Evolutionary conservation across 2,797 vertebrate genomes (phyloP).

Genomic region (Linurgus olivaceus): DNA sequence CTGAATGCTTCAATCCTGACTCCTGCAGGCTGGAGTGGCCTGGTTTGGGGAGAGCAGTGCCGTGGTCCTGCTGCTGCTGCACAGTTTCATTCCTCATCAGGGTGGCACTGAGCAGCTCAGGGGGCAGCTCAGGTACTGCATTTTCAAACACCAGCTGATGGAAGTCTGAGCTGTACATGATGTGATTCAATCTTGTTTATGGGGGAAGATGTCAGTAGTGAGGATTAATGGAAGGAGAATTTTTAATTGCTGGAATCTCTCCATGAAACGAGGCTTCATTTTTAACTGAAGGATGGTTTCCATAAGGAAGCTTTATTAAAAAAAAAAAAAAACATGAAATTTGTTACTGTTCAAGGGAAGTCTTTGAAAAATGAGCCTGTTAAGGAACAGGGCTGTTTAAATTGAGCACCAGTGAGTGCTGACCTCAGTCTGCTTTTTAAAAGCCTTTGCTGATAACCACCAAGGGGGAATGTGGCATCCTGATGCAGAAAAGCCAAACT

Average conservation of each 20-base stretch:
- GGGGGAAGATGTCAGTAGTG: slow-evolving; percentile 2
- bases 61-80: not conserved
- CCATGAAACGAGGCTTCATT: not conserved
- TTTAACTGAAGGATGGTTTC: not conserved
- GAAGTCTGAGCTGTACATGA: not conserved
- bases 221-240: not conserved
- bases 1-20: slow-evolving; percentile 73
- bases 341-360: not conserved
- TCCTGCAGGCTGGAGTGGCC: slow-evolving; percentile 15
- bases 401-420: not conserved
- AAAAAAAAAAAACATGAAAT: not conserved
- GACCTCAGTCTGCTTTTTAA: not conserved
- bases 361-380: not conserved
- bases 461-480: not conserved
- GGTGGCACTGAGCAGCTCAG: not conserved
- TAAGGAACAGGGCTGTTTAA: not conserved
- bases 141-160: not conserved
- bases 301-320: not conserved
- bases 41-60: not conserved
- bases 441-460: not conserved
- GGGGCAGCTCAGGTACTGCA: not conserved
- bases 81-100: not conserved
- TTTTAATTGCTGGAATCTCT: slow-evolving; percentile 6
- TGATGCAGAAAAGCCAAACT: not conserved
- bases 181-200: slow-evolving; percentile 36